Percentiles rank a stretch among this genome's conserved stretches.
phyloP scores from a whole-genome alignment of 2,888 invertebrate species.

The Chouioia cunea region DNA sequence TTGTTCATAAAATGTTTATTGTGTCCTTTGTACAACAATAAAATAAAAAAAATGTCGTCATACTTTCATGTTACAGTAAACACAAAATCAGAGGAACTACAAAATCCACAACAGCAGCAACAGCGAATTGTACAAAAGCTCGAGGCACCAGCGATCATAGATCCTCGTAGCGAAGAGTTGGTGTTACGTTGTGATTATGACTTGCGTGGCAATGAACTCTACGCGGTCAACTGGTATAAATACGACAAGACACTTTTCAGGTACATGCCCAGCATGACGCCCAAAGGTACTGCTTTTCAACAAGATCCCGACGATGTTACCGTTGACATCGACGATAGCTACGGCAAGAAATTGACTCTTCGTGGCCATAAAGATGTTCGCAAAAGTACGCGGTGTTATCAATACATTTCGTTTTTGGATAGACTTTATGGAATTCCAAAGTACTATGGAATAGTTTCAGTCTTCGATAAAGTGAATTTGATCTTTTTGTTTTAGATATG shows the following conservation, averaged over 20 bases:
- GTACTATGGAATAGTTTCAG: too few relatives aligned
- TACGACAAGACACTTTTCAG: slow-evolving; percentile 61
- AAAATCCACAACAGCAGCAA: background rate
- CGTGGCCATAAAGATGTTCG: too few relatives aligned
- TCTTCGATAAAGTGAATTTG: too few relatives aligned
- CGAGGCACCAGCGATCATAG: slow-evolving; percentile 61
- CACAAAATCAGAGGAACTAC: background rate
- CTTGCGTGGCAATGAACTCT: slow-evolving; percentile 58
- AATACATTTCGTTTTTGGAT: too few relatives aligned
- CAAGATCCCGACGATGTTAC: too few relatives aligned
- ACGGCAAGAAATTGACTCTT: too few relatives aligned
- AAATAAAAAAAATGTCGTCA: background rate
- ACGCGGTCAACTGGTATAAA: slow-evolving; percentile 65
- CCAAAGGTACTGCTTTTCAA: slow-evolving; percentile 24
- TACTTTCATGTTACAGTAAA: slow-evolving; percentile 4
- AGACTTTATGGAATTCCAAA: too few relatives aligned
- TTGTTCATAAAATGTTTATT: too few relatives aligned
- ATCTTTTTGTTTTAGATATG: slow-evolving; percentile 18
- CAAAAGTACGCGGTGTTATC: too few relatives aligned
- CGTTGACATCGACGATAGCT: too few relatives aligned
- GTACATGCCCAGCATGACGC: slow-evolving; percentile 58
- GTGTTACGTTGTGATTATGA: slow-evolving; percentile 62
- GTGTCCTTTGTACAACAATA: too few relatives aligned
- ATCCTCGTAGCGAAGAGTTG: slow-evolving; percentile 60
- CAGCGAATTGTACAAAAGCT: slow-evolving; percentile 45